Evolutionary conservation across 2,113 vertebrate species (phyloP).

Genomic region (Brachypteracias leptosomus): DNA sequence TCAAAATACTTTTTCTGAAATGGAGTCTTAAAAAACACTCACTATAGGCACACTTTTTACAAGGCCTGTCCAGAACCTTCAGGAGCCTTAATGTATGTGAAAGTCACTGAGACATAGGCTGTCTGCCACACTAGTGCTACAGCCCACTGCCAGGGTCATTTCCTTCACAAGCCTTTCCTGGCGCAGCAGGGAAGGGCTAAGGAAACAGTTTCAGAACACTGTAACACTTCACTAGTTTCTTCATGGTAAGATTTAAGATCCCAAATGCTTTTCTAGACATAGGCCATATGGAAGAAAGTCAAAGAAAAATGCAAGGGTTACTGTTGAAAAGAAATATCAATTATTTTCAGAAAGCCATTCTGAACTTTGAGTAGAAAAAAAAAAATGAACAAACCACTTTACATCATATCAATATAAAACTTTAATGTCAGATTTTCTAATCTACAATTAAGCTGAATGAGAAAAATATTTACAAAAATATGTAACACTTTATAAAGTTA

Average conservation of each 20-base stretch:
- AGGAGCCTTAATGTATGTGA: rapidly evolving
- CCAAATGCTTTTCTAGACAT: neutral
- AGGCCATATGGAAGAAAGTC: neutral
- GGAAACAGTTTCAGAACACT: neutral
- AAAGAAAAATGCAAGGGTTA: neutral
- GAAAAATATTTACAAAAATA: neutral
- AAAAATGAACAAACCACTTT: neutral
- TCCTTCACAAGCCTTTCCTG: too few relatives aligned
- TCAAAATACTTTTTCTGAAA: neutral
- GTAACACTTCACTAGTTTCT: neutral
- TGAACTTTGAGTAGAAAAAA: neutral
- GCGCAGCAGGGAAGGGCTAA: neutral
- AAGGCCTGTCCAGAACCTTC: too few relatives aligned
- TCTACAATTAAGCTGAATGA: neutral
- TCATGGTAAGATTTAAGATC: neutral
- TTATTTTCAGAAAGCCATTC: neutral
- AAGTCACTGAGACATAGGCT: rapidly evolving
- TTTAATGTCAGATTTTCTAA: neutral
- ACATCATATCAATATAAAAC: neutral
- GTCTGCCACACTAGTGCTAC: neutral
- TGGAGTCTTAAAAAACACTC: neutral
- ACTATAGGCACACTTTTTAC: rapidly evolving
- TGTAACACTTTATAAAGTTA: neutral
- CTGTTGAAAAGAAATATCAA: neutral
- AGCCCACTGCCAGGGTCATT: rapidly evolving